Base-by-base conservation (phyloP, 2,888 invertebrate genomes). In the Limnephilus rhombicus region DNA sequence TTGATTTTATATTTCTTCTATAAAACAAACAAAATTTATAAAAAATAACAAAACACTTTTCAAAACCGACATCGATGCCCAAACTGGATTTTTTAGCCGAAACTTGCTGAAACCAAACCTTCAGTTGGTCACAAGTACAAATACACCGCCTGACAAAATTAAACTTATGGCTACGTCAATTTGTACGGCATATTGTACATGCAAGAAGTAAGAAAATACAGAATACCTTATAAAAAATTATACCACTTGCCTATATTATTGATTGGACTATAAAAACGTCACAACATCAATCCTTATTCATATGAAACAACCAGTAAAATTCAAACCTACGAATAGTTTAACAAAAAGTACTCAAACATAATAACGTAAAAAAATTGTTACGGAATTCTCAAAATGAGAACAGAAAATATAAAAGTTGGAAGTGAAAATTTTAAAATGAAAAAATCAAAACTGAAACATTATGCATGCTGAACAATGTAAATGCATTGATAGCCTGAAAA, bases 401-500 rank as follows among this genome's bases (percentile, higher is more conserved):
- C 4, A 18, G 68, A 68, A 68, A 68, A 68, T 18, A 18, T 24
- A 68, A 68, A 68, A 68, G 24, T 68, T 68, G 2, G 24, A 68
- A 68, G 24, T 68, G 45, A 45, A 45, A 45, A 45, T 68, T 24
- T 68, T 24, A 68, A 68, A 24, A 68, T 68, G 24, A 68, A 68
- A 68, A 68, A 68, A 68, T 68, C 83, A 9, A 37, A 83, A 37
- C 37, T 83, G 83, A 37, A 34, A 41, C 83, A 83, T 31, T 68
- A 68, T 68, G 68, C 68, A 83, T n/a, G 83, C 83, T 31, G 83
- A 83, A 24, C 83, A 83, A 83, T 13, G 37, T 83, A 83, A 83
- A 83, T 83, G 83, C 83, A 83, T 68, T 68, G 24, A 68, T 68
- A 68, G 68, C 68, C 24, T 41, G 83, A 83, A 83, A 86, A 86